Base-by-base conservation (phyloP, 2,113 vertebrate species). In the Leptobrachium leishanense region DNA sequence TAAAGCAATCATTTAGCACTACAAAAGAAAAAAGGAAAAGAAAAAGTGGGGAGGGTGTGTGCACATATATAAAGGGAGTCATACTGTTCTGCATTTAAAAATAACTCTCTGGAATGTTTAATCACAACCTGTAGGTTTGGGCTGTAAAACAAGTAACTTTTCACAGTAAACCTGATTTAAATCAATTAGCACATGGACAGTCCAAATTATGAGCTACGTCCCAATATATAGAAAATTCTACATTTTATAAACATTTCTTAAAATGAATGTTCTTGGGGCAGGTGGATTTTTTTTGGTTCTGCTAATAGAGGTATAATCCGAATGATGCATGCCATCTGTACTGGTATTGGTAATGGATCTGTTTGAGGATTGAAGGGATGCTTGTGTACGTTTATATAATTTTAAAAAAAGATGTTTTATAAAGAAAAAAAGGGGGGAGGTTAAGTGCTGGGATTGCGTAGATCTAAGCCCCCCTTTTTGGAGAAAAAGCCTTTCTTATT, bases 401-500 rank as follows among this genome's bases (percentile, higher is more conserved):
- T 95, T 93, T 94, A 95, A 12, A 71, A 74, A 78, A 92, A 96
- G 94, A 91, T 95, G 95, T 95, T 94, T 95, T 95, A 95, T 95
- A 96, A 95, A 93, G 95, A 94, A 94, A 89, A 95, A 11, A 11
- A 5, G 64, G 40, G 93, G 94, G 95, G 95, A 96, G 95, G 94
- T 94, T 94, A 92, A 96, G 95, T 95, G 95, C 93, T 92, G 94
- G 94, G 94, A 95, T 95, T 96, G 95, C 94, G 95, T 95, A 95
- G 96, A 96, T 97, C 95, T 88, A 96, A 96, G 92, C 94, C 93
- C 94, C 95, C 94, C 93, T 95, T 95, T 96, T 95, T 94, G 89
- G 92, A 93, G 95, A 94, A 92, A 93, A 92, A 93, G 95, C 95
- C 95, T 99, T 99, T 99, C 95, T 98, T 98, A 98, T 99, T 99